Evolutionary conservation across 2,888 invertebrate genomes (phyloP).

Genomic region (Drosophila longiperda): DNA sequence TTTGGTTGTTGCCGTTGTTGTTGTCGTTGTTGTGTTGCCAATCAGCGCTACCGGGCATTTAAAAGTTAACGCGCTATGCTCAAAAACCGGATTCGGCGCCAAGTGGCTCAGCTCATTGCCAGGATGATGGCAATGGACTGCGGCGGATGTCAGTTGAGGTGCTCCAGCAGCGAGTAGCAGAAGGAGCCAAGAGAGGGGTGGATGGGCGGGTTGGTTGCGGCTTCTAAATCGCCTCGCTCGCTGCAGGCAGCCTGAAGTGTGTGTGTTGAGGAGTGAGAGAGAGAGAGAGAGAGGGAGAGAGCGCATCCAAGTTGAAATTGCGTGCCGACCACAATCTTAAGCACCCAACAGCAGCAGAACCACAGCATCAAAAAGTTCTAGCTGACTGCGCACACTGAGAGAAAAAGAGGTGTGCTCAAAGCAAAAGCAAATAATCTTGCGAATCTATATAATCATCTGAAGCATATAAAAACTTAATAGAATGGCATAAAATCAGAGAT

Average conservation of each 20-base stretch:
- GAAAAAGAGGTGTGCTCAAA: neutral
- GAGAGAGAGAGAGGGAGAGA: slow-evolving; percentile 12
- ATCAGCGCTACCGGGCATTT: slow-evolving; percentile 77
- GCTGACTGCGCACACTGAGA: slow-evolving; percentile 42
- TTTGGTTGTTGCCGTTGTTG: neutral
- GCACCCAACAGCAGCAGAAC: slow-evolving; percentile 42
- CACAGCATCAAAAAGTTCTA: slow-evolving; percentile 55
- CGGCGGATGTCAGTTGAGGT: slow-evolving; percentile 52
- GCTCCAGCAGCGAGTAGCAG: neutral
- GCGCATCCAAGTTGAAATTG: slow-evolving; percentile 73
- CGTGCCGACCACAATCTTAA: slow-evolving; percentile 77
- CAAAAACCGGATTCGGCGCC: slow-evolving; percentile 70
- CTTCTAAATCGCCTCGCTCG: slow-evolving; percentile 26
- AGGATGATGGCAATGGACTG: slow-evolving; percentile 50
- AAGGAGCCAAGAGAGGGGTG: neutral
- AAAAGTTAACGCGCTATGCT: slow-evolving; percentile 67
- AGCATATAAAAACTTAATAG: no score
- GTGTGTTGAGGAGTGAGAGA: neutral
- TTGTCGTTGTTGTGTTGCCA: slow-evolving; percentile 45
- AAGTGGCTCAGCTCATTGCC: slow-evolving; percentile 38
- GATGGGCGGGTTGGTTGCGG: neutral
- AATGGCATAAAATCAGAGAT: no score
- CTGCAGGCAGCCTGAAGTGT: slow-evolving; percentile 37
- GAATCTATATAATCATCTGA: no score
- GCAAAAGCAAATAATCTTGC: neutral